Conservation (phyloP, 2,797 vertebrate species). For the Taeniopygia guttata region DNA sequence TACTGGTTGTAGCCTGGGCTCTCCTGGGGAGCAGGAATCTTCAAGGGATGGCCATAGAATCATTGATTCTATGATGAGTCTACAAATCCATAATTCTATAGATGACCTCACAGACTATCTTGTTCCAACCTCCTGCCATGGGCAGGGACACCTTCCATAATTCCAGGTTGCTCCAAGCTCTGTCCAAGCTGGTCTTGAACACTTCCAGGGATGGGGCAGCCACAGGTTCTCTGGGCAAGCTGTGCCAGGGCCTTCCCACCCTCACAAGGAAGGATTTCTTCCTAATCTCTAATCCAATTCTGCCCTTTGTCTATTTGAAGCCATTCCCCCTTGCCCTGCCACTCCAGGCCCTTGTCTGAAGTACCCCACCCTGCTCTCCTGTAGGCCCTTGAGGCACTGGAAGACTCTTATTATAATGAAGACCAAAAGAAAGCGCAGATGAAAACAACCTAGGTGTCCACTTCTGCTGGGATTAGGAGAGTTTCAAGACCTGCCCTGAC, state of each 20-base stretch:
- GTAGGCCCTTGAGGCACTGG: background rate
- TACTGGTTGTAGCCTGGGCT: background rate
- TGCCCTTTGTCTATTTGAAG: background rate
- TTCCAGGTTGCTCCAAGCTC: background rate
- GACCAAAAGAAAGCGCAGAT: background rate
- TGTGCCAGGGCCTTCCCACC: background rate
- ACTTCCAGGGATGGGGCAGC: background rate
- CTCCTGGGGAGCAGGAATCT: background rate
- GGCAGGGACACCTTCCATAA: background rate
- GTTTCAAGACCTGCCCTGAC: background rate
- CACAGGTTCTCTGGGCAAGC: background rate
- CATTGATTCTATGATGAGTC: background rate
- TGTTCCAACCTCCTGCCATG: background rate
- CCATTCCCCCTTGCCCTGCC: background rate
- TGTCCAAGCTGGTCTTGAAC: accelerated
- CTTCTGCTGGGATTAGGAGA: background rate
- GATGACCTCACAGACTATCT: background rate
- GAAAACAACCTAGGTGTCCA: background rate
- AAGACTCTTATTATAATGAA: background rate
- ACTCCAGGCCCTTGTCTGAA: background rate
- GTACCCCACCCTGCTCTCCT: background rate
- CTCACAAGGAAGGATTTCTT: background rate
- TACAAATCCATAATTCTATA: background rate
- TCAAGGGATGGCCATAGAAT: background rate
- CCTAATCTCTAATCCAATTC: background rate